phyloP scores from a whole-genome alignment of 1,140 invertebrate species.

The Sycophila sp. region DNA sequence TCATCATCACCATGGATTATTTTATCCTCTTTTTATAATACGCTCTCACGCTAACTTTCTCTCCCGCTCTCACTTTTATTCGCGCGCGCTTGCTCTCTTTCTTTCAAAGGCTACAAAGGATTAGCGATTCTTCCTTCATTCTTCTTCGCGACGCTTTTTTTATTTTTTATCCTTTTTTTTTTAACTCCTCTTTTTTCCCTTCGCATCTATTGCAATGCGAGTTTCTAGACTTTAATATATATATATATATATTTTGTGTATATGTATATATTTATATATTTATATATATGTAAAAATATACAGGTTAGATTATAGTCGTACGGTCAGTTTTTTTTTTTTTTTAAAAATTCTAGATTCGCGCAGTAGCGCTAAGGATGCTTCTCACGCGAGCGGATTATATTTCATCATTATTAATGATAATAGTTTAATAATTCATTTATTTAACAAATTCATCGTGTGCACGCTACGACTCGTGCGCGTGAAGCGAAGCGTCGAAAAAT shows the following conservation, averaged over 20 bases:
- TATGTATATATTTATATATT: conserved; percentile 27
- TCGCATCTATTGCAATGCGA: conserved; percentile 38
- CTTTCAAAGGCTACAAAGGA: conserved; percentile 42
- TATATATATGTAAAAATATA: conserved; percentile 65
- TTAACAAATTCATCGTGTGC: conserved; percentile 14
- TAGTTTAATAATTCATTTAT: conserved; percentile 5
- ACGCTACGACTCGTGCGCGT: not conserved
- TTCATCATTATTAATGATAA: conserved; percentile 18
- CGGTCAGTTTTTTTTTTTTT: conserved; percentile 57
- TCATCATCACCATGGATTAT: conserved; percentile 46
- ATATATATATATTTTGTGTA: conserved; percentile 21
- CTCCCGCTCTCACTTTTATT: not conserved
- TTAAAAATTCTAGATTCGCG: conserved; percentile 48
- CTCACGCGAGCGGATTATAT: conserved; percentile 8
- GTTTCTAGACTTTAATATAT: conserved; percentile 21
- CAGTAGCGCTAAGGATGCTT: conserved; percentile 32
- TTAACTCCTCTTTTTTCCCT: conserved; percentile 24
- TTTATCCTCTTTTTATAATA: not conserved
- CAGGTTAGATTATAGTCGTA: conserved; percentile 61
- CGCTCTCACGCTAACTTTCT: conserved; percentile 31
- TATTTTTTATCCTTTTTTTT: too few species aligned
- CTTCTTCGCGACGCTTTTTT: not conserved
- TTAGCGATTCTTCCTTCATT: conserved; percentile 43
- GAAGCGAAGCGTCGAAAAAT: conserved; percentile 15
- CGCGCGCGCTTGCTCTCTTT: not conserved